Evolutionary conservation across 2,888 invertebrate species (phyloP).

Genomic region (Drosophila meridionalis): DNA sequence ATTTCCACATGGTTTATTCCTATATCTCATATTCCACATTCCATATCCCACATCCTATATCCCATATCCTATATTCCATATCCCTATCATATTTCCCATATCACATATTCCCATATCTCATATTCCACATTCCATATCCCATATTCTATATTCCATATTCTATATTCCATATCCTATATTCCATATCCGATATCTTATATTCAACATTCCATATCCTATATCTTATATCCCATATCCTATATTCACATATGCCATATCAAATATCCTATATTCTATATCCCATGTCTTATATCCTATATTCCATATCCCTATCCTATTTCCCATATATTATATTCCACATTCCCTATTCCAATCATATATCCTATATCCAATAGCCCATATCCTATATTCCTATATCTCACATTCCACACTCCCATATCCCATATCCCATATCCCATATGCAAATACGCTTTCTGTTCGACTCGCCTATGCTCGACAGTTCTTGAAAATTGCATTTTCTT

Average conservation of each 20-base stretch:
- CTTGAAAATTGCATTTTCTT: constrained; percentile 80
- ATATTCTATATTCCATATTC: background rate
- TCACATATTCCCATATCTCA: background rate
- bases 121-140: background rate
- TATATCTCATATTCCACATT: background rate
- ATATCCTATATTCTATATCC: background rate
- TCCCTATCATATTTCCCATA: background rate
- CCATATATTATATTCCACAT: background rate
- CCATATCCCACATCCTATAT: background rate
- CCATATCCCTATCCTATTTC: background rate
- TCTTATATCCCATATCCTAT: background rate
- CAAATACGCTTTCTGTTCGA: background rate
- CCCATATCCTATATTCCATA: background rate
- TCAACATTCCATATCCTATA: background rate
- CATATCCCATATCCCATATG: background rate
- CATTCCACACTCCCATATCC: background rate
- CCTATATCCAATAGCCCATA: background rate
- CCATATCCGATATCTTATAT: background rate
- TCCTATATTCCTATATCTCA: background rate
- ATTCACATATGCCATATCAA: background rate
- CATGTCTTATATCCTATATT: background rate
- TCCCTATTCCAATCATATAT: background rate
- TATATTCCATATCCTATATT: background rate
- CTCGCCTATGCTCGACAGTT: constrained; percentile 42
- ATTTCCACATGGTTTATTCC: no score